These are phyloP conservation scores for Hipparchia sbordonii DNA, from an alignment of 2,888 invertebrate species.

Conservation along the genomic window DNA sequence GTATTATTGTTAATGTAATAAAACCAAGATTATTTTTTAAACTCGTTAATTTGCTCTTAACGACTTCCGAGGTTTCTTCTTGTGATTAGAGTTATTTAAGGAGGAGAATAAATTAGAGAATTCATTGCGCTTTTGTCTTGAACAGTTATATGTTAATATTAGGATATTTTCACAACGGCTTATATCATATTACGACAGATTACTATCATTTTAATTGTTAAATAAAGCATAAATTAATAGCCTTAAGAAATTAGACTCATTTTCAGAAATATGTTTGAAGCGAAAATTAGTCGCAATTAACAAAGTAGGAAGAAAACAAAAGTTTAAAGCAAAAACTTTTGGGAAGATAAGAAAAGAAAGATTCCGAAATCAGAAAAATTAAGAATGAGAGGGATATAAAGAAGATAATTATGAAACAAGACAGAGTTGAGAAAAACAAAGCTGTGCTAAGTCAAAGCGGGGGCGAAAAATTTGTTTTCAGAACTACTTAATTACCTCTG, in stretches of 20 bases:
- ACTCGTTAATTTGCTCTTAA: slow-evolving; percentile 21
- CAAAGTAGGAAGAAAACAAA: too few species aligned
- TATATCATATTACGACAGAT: too few species aligned
- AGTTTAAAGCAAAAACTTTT: background rate
- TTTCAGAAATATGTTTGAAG: background rate
- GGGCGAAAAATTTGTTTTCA: background rate
- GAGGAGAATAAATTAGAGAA: too few species aligned
- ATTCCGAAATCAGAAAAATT: background rate
- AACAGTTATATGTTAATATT: too few species aligned
- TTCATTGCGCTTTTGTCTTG: too few species aligned
- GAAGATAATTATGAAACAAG: background rate
- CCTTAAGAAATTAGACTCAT: too few species aligned
- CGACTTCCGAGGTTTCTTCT: slow-evolving; percentile 26
- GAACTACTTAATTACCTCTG: slow-evolving; percentile 87
- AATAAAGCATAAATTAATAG: too few species aligned
- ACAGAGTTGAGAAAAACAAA: background rate
- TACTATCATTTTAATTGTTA: too few species aligned
- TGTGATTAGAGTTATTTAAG: background rate
- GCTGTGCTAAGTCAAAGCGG: background rate
- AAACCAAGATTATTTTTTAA: slow-evolving; percentile 17
- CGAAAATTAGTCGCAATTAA: background rate
- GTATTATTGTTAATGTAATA: too few species aligned
- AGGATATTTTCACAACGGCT: too few species aligned
- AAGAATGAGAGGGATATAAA: background rate
- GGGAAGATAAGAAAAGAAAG: background rate